These are phyloP conservation scores for Meteorus sp. DNA, from an alignment of 1,140 invertebrate species.

Conservation along the genomic window DNA sequence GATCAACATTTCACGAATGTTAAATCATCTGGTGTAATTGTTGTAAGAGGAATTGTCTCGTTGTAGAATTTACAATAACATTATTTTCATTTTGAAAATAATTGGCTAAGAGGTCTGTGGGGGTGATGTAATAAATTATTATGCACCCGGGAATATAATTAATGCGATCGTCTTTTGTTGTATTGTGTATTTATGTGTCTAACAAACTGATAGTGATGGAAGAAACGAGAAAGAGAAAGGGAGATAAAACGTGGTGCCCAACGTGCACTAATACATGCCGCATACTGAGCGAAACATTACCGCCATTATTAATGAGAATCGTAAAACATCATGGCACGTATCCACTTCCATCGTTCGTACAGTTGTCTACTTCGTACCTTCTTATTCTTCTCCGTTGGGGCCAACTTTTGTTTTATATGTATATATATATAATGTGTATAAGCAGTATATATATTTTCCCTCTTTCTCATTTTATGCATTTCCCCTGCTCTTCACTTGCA, in stretches of 20 bases:
- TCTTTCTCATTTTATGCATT: slow-evolving; percentile 1
- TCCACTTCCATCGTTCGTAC: slow-evolving; percentile 23
- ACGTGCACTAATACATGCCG: slow-evolving; percentile 32
- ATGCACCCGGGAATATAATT: slow-evolving; percentile 6
- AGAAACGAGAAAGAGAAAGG: background rate
- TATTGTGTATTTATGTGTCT: background rate
- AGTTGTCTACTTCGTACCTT: slow-evolving; percentile 2
- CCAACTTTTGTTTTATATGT: background rate
- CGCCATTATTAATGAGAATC: slow-evolving; percentile 44
- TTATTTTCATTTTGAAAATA: background rate
- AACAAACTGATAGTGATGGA: background rate
- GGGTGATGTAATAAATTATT: slow-evolving; percentile 5
- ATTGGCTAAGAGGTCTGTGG: background rate
- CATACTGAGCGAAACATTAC: slow-evolving; percentile 43
- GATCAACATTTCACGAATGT: no score
- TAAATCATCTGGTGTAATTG: no score
- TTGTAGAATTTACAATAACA: background rate
- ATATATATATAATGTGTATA: no score
- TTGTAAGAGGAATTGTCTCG: no score
- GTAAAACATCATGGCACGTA: slow-evolving; percentile 40
- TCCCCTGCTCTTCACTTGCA: background rate
- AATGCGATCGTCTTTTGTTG: slow-evolving; percentile 9
- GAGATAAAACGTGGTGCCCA: background rate
- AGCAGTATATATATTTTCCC: background rate
- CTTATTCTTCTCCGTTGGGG: background rate